Conservation (phyloP, 2,113 vertebrate genomes). For the Prochilodus magdalenae region DNA sequence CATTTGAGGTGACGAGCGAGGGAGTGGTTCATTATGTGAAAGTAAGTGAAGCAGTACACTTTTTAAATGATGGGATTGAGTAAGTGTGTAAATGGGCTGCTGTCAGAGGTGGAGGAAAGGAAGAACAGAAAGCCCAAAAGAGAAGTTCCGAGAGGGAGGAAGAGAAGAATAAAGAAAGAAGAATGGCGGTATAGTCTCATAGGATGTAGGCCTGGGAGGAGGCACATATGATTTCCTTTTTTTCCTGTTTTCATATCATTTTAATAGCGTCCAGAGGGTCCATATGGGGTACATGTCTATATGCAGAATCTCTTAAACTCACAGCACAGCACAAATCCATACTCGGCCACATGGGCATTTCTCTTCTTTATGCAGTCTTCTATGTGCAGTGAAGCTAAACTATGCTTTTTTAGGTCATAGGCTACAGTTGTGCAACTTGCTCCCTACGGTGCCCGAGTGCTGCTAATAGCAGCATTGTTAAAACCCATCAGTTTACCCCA, state of each 20-base stretch:
- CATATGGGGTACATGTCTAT: constrained; percentile 27
- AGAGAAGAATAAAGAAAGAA: background rate
- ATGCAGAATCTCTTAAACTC: constrained; percentile 40
- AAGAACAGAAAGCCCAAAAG: background rate
- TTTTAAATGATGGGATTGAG: background rate
- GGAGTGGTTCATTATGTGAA: too few species aligned
- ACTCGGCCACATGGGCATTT: constrained; percentile 10
- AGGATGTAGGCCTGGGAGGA: background rate
- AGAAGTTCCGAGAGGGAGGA: background rate
- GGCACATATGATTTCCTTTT: constrained; percentile 12
- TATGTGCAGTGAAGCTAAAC: constrained; percentile 12
- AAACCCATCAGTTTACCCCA: constrained; percentile 10
- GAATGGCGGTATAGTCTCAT: background rate
- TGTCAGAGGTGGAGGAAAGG: background rate
- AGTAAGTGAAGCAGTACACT: background rate
- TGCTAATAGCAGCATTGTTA: constrained; percentile 13
- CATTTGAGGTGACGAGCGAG: too few species aligned
- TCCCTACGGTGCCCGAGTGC: background rate
- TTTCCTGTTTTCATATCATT: constrained; percentile 22
- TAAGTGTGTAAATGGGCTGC: background rate
- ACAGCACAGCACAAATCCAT: constrained; percentile 34
- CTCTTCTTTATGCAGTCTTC: background rate
- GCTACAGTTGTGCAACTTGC: constrained; percentile 4
- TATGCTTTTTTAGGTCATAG: constrained; percentile 29
- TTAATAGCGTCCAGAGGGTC: constrained; percentile 23